Base-by-base conservation (phyloP, 2,113 vertebrate species). In the Gymnocephalus cernua region DNA sequence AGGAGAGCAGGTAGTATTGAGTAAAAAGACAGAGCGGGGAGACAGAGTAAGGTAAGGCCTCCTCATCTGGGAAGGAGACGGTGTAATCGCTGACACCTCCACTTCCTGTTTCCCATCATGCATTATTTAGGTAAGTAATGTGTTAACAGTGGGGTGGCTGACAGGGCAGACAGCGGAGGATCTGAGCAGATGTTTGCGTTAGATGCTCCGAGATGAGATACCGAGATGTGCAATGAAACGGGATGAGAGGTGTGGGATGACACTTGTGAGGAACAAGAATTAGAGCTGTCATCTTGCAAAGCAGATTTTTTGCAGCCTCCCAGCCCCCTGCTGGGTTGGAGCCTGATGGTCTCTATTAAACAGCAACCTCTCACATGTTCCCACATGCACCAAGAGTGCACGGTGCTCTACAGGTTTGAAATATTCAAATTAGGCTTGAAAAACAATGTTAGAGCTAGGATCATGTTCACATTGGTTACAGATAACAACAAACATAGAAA, bases 51-150 rank as follows among this genome's bases (percentile, higher is more conserved):
- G 66, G 74, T 79, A 65, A 82, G 0, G 38, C 19, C 83, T 70
- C 75, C 58, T 74, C 82, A 74, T 73, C 80, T 73, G 57, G 72
- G 76, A 77, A 67, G 74, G 80, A 74, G 70, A 59, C 7, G 6
- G 29, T 5, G 29, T 68, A 74, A 64, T 80, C 4, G 21, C 67
- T 66, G 79, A 81, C 77, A 75, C 61, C 48, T 64, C 77, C 10
- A 79, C 65, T 84, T 89, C 88, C 82, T 80, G 75, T 86, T 89
- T 89, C 82, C 82, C 82, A 77, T 87, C 83, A 78, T 91, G 79
- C 83, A 91, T 90, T 90, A 91, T 89, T 93, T 85, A 91, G 74
- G 85, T 53, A 47, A 68, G 74, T 80, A 80, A 73, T 67, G 77
- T 83, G 77, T 79, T 54, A 64, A 71, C 76, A 59, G 78, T 50